A percentile compares a stretch with the other conserved stretches of the same genome.
phyloP scores from a whole-genome alignment of 2,888 invertebrate genomes.

The Pollenia angustigena region DNA sequence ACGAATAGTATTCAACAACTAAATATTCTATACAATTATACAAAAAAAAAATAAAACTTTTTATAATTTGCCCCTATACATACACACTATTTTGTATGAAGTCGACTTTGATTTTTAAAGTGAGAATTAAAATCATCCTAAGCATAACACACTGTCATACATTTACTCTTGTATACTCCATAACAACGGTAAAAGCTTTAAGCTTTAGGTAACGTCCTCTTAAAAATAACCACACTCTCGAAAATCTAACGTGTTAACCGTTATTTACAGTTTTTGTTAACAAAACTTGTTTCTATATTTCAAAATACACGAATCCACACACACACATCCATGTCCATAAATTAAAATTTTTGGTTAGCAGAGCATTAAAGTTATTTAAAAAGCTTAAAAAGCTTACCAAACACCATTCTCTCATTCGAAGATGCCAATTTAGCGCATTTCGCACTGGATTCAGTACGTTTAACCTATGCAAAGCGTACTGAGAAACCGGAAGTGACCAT shows the following conservation, averaged over 20 bases:
- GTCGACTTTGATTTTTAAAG: slow-evolving; percentile 46
- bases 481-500: too few species aligned
- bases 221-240: slow-evolving; percentile 41
- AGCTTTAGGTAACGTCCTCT: slow-evolving; percentile 53
- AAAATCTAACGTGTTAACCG: slow-evolving; percentile 55
- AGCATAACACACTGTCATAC: slow-evolving; percentile 34
- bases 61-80: slow-evolving; percentile 20
- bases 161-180: background rate
- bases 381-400: slow-evolving; percentile 32
- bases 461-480: too few species aligned
- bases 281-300: background rate
- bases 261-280: slow-evolving; percentile 30
- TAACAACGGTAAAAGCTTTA: slow-evolving; percentile 34
- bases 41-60: slow-evolving; percentile 55
- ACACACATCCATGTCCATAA: too few species aligned
- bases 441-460: too few species aligned
- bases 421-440: too few species aligned
- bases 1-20: slow-evolving; percentile 67
- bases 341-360: background rate
- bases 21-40: slow-evolving; percentile 56
- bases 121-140: slow-evolving; percentile 62
- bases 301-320: too few species aligned
- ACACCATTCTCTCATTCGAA: background rate
- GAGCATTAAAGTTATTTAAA: background rate
- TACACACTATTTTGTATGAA: slow-evolving; percentile 41